Percentiles rank a stretch among this genome's conserved stretches.
phyloP scores from a whole-genome alignment of 2,888 invertebrate genomes.

The Cenopis cana region DNA sequence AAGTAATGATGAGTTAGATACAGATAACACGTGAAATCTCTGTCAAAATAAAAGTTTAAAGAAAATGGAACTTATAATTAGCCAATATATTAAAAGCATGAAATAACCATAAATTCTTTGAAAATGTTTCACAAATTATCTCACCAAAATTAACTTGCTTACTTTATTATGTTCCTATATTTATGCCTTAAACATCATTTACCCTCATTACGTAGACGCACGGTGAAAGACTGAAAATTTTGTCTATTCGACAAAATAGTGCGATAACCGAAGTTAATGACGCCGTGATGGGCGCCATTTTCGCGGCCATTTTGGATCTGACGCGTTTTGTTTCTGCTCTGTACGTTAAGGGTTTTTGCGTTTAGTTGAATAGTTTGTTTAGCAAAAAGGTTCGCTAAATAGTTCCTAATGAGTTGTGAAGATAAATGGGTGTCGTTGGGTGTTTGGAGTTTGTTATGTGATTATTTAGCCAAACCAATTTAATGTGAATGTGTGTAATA shows the following conservation, averaged over 20 bases:
- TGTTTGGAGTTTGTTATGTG: constrained; percentile 29
- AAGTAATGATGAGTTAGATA: too few relatives aligned
- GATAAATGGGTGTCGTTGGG: constrained; percentile 39
- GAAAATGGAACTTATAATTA: too few relatives aligned
- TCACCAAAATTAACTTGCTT: constrained; percentile 17
- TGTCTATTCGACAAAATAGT: constrained; percentile 83
- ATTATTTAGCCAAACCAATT: constrained; percentile 16
- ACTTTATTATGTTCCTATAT: constrained; percentile 29
- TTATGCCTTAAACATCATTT: constrained; percentile 73
- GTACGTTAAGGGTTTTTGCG: constrained; percentile 66
- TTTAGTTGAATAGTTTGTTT: constrained; percentile 49
- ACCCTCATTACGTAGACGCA: constrained; percentile 77
- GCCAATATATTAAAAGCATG: not conserved
- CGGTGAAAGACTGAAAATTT: constrained; percentile 82
- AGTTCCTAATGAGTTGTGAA: constrained; percentile 48
- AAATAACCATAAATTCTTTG: constrained; percentile 3
- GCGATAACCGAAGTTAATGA: constrained; percentile 82
- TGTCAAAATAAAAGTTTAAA: too few relatives aligned
- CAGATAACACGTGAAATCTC: too few relatives aligned
- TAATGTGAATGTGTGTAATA: constrained; percentile 2
- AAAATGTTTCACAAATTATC: constrained; percentile 1
- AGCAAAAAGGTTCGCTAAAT: constrained; percentile 47
- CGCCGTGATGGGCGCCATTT: constrained; percentile 72
- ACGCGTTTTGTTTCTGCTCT: constrained; percentile 74
- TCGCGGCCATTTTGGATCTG: constrained; percentile 71